These are phyloP conservation scores for Acleris emargana DNA, from an alignment of 2,888 invertebrate species.

Conservation along the genomic window DNA sequence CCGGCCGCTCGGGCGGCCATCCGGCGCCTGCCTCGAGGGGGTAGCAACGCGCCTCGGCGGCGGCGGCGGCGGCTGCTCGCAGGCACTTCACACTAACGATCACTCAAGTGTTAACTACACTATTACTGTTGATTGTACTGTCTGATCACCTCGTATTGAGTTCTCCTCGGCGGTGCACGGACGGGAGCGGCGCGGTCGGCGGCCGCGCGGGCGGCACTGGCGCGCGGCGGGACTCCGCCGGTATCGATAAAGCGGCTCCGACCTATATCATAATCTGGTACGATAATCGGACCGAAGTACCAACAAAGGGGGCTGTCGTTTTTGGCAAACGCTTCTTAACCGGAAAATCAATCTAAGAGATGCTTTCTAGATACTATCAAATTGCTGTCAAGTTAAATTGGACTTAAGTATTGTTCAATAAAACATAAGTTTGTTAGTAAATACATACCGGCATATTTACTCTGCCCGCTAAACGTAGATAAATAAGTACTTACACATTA, in stretches of 20 bases:
- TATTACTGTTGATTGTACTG: neutral
- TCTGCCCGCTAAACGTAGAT: no score
- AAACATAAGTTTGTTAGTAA: neutral
- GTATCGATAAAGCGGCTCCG: constrained; percentile 15
- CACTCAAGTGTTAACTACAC: neutral
- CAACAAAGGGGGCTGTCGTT: neutral
- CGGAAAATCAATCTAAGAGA: no score
- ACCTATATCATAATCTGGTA: neutral
- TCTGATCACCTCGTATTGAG: no score
- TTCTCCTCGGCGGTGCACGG: neutral
- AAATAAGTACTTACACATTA: no score
- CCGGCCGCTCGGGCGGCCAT: neutral
- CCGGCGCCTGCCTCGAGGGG: constrained; percentile 3
- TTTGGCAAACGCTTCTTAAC: neutral
- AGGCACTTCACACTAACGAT: neutral
- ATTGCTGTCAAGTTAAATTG: neutral
- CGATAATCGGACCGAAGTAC: neutral
- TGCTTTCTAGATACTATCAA: neutral
- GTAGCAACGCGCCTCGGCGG: constrained; percentile 2
- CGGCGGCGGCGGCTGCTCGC: neutral
- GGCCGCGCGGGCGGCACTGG: constrained; percentile 38
- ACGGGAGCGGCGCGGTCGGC: neutral
- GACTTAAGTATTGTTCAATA: neutral
- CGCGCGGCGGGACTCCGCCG: constrained; percentile 14
- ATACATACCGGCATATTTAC: no score